These are phyloP conservation scores for Bufotes viridis DNA, from an alignment of 2,797 vertebrate species.

Conservation along the genomic window DNA sequence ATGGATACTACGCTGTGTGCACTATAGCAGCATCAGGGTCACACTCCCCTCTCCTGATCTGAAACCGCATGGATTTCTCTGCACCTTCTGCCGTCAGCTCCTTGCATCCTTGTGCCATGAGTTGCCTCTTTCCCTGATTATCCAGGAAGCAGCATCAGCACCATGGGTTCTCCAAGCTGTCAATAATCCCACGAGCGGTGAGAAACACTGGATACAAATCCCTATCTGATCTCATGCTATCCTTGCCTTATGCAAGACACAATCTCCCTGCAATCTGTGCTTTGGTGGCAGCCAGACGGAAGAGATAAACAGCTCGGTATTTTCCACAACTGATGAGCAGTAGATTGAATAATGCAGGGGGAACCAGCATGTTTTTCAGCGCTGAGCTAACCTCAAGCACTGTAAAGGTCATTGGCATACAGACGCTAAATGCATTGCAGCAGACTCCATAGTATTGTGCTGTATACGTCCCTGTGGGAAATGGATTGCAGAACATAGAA, in stretches of 20 bases:
- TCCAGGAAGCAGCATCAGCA: constrained; percentile 47
- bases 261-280: constrained; percentile 38
- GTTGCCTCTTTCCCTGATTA: constrained; percentile 10
- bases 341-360: constrained; percentile 29
- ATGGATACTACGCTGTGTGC: constrained; percentile 55
- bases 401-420: constrained; percentile 46
- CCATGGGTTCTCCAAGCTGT: constrained; percentile 3
- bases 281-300: constrained; percentile 9
- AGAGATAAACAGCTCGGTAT: constrained; percentile 26
- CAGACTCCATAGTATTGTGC: constrained; percentile 41
- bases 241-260: constrained; percentile 21
- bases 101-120: constrained; percentile 15
- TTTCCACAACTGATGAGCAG: not conserved
- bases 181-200: constrained; percentile 29
- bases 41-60: constrained; percentile 26
- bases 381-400: constrained; percentile 36
- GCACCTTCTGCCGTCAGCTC: not conserved
- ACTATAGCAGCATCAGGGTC: constrained; percentile 61
- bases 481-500: constrained; percentile 38
- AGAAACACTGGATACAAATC: constrained; percentile 28
- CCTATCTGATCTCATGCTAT: constrained; percentile 29
- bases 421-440: constrained; percentile 49
- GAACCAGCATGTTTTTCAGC: constrained; percentile 40
- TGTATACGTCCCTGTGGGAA: not conserved
- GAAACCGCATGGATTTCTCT: constrained; percentile 7